phyloP scores from a whole-genome alignment of 1,140 invertebrate genomes.

The Mya arenaria region DNA sequence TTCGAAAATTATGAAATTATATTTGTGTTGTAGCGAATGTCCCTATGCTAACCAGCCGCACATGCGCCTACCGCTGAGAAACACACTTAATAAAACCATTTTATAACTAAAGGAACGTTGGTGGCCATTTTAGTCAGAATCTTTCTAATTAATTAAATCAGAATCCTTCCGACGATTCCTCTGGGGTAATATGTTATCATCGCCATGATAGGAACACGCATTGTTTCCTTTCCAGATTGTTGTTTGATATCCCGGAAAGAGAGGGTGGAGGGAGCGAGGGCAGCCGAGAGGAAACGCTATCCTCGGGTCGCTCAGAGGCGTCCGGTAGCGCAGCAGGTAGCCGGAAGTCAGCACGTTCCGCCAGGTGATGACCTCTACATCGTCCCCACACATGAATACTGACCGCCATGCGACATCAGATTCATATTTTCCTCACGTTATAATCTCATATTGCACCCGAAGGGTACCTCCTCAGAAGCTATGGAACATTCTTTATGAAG shows the following conservation, averaged over 20 bases:
- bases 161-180: too few species aligned
- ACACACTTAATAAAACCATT: background rate
- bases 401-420: too few species aligned
- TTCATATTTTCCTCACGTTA: too few species aligned
- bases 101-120: background rate
- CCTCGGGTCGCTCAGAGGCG: background rate
- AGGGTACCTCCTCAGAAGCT: too few species aligned
- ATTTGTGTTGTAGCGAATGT: background rate
- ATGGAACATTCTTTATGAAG: too few species aligned
- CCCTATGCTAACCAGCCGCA: background rate
- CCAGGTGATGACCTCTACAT: too few species aligned
- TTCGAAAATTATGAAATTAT: background rate
- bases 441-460: too few species aligned
- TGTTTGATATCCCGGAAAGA: constrained; percentile 14
- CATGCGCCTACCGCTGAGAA: background rate
- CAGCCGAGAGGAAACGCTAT: background rate
- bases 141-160: background rate
- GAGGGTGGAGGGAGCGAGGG: background rate
- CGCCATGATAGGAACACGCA: background rate
- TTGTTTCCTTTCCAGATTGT: constrained; percentile 12
- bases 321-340: too few species aligned
- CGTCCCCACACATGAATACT: too few species aligned
- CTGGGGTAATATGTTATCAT: background rate
- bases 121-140: background rate
- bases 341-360: too few species aligned